These are phyloP conservation scores for Zingel zingel DNA, from an alignment of 2,113 vertebrate genomes.

Conservation along the genomic window DNA sequence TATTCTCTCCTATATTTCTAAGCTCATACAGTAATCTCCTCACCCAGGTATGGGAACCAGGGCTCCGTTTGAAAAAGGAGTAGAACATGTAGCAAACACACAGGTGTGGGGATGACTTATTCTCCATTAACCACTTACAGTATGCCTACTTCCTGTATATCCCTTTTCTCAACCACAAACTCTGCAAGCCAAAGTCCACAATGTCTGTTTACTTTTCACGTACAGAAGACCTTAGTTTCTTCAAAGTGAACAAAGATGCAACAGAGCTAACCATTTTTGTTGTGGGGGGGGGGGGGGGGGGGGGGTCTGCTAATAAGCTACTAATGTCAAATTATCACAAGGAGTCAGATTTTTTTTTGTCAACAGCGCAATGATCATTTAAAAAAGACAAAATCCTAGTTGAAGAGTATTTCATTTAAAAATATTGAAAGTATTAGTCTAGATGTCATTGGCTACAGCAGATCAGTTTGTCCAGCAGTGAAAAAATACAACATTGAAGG, in stretches of 20 bases:
- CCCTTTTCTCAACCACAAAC: constrained; percentile 52
- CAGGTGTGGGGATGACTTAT: constrained; percentile 9
- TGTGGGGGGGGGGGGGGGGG: too few species aligned
- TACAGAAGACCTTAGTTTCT: constrained; percentile 35
- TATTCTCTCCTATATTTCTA: background rate
- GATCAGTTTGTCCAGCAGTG: constrained; percentile 32
- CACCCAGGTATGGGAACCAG: constrained; percentile 38
- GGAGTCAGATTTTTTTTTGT: background rate
- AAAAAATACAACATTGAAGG: constrained; percentile 39
- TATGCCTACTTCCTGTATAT: constrained; percentile 48
- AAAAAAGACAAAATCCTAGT: constrained; percentile 10
- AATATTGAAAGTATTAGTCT: constrained; percentile 51
- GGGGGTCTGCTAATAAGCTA: constrained; percentile 49
- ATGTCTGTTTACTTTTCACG: constrained; percentile 63
- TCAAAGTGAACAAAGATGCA: constrained; percentile 49
- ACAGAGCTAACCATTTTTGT: constrained; percentile 38
- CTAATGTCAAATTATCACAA: constrained; percentile 26
- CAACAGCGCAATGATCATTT: constrained; percentile 22
- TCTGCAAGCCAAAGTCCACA: constrained; percentile 83
- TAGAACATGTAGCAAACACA: constrained; percentile 77
- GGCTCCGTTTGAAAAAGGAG: constrained; percentile 42
- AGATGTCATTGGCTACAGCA: constrained; percentile 22
- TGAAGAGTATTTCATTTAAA: constrained; percentile 31
- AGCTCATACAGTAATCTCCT: background rate
- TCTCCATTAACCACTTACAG: constrained; percentile 37